These are phyloP conservation scores for Parotia lawesii DNA, from an alignment of 2,113 vertebrate genomes.

Conservation along the genomic window DNA sequence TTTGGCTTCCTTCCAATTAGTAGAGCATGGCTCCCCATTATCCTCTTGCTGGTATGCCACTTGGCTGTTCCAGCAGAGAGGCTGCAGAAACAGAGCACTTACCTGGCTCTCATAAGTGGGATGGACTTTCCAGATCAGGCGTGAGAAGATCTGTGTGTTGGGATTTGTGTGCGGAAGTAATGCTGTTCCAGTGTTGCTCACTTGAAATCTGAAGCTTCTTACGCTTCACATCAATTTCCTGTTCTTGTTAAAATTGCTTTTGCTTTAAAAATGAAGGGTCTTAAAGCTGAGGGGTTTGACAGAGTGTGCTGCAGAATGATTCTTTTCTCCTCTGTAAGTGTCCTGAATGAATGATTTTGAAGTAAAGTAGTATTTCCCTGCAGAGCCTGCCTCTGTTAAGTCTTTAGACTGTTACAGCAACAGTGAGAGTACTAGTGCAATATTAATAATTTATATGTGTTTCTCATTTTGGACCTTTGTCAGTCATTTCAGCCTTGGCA, in stretches of 20 bases:
- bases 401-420: constrained; percentile 22
- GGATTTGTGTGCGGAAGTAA: not conserved
- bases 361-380: constrained; percentile 22
- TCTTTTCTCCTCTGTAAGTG: constrained; percentile 27
- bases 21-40: not conserved
- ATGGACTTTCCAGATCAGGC: constrained; percentile 11
- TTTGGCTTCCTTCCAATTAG: constrained; percentile 18
- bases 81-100: not conserved
- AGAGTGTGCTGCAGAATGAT: not conserved
- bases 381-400: constrained; percentile 12
- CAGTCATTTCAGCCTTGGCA: constrained; percentile 27
- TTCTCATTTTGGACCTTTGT: constrained; percentile 42
- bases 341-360: constrained; percentile 48
- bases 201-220: not conserved
- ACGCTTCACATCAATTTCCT: not conserved
- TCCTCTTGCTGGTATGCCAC: not conserved
- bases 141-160: not conserved
- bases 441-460: constrained; percentile 26
- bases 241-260: constrained; percentile 30
- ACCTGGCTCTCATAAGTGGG: not conserved
- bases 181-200: not conserved
- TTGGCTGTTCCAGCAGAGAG: constrained; percentile 7
- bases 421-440: not conserved
- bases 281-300: constrained; percentile 30
- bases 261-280: constrained; percentile 3